Conservation (phyloP, 2,888 invertebrate genomes). For the Agonum fuliginosum region DNA sequence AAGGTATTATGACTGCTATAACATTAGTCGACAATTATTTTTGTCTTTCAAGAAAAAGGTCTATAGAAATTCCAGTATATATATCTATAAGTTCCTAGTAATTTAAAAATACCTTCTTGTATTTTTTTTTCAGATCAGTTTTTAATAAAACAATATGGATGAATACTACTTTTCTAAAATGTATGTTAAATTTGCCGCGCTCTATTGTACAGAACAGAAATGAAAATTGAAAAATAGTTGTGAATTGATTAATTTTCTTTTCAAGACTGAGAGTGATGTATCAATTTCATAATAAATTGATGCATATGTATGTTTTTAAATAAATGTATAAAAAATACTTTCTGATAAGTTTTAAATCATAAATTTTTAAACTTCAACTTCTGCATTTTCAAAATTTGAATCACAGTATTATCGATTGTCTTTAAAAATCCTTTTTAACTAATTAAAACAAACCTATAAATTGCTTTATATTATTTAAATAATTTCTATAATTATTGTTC, state of each 20-base stretch:
- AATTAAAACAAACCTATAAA: too few species aligned
- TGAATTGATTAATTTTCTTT: constrained; percentile 10
- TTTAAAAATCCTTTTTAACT: too few species aligned
- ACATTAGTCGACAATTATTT: constrained; percentile 50
- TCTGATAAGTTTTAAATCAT: too few species aligned
- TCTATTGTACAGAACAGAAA: constrained; percentile 21
- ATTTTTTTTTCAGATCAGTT: constrained; percentile 59
- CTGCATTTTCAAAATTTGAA: too few species aligned
- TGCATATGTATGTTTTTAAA: constrained; percentile 41
- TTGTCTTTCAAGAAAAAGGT: constrained; percentile 57
- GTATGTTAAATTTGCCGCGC: constrained; percentile 14
- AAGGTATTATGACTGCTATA: constrained; percentile 54
- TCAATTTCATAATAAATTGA: constrained; percentile 37
- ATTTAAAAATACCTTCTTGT: constrained; percentile 57
- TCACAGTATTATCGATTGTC: too few species aligned
- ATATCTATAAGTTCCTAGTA: constrained; percentile 59
- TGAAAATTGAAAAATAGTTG: too few species aligned
- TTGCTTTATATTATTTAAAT: too few species aligned
- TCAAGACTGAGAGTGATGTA: constrained; percentile 37
- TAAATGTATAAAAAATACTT: constrained; percentile 35
- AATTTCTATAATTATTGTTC: too few species aligned
- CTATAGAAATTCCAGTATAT: constrained; percentile 58
- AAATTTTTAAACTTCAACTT: too few species aligned
- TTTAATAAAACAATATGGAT: constrained; percentile 57
- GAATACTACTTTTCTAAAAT: constrained; percentile 18